phyloP scores from a whole-genome alignment of 2,888 invertebrate species.

The Scelioninae gen. 1 region DNA sequence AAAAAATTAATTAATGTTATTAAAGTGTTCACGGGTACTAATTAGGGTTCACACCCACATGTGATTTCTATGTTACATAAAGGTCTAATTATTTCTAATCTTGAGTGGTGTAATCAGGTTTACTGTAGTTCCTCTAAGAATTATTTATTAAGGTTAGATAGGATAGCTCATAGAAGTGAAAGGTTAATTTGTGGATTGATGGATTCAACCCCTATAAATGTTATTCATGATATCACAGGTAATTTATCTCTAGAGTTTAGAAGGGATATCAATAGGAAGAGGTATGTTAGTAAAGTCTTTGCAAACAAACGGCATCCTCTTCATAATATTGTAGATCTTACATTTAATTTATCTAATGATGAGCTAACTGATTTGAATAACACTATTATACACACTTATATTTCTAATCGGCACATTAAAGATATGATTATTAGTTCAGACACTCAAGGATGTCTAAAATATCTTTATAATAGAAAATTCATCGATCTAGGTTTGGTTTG shows the following conservation, averaged over 20 bases:
- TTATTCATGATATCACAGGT: conserved; percentile 6
- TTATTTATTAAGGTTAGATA: background rate
- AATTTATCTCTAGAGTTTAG: conserved; percentile 9
- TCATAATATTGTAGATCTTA: no score
- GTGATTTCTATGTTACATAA: conserved; percentile 5
- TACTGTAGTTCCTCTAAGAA: background rate
- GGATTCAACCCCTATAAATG: conserved; percentile 10
- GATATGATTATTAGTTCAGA: no score
- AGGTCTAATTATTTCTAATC: conserved; percentile 7
- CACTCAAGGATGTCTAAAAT: no score
- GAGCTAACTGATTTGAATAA: no score
- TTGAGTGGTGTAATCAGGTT: conserved; percentile 1
- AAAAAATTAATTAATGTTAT: background rate
- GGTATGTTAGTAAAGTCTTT: no score
- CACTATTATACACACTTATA: no score
- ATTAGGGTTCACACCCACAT: conserved; percentile 9
- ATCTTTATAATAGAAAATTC: no score
- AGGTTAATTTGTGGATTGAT: conserved; percentile 4
- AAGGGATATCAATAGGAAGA: no score
- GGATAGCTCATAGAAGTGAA: background rate
- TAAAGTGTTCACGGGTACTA: conserved; percentile 1
- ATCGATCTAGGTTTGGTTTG: no score
- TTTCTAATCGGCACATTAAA: no score
- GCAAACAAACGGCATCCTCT: no score
- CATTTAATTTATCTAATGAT: no score